Percentiles rank a stretch among this genome's conserved stretches.
Conservation (phyloP, 1,140 invertebrate genomes). For the Pseudomyrmex concolor region DNA sequence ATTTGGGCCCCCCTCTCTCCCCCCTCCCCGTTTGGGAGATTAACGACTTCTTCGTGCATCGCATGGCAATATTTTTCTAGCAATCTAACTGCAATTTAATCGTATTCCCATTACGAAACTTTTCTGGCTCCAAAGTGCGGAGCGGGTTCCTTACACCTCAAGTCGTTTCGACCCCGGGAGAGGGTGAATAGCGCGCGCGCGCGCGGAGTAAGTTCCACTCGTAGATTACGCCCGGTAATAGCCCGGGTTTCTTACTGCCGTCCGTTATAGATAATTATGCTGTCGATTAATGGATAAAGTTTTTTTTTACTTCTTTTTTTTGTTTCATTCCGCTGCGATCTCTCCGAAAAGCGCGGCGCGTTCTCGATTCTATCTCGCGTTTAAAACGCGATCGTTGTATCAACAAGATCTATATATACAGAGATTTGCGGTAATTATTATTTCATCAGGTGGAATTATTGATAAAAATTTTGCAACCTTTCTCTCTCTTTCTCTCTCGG, state of each 20-base stretch:
- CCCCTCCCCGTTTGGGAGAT: not conserved
- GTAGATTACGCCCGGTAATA: conserved; percentile 56
- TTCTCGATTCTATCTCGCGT: not conserved
- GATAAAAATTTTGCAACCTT: too few relatives aligned
- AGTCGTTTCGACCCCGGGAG: conserved; percentile 47
- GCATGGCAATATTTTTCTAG: conserved; percentile 60
- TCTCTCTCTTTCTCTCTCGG: not conserved
- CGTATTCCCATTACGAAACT: conserved; percentile 60
- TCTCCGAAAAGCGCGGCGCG: not conserved
- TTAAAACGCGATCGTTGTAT: too few relatives aligned
- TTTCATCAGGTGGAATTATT: not conserved
- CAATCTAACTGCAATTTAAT: conserved; percentile 60
- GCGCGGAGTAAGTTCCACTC: conserved; percentile 35
- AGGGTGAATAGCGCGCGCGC: not conserved
- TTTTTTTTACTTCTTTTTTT: too few relatives aligned
- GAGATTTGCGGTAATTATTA: not conserved
- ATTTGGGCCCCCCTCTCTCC: not conserved
- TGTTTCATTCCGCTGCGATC: too few relatives aligned
- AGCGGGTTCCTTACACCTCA: conserved; percentile 53
- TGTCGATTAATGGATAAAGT: conserved; percentile 30
- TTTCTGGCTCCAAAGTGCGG: conserved; percentile 54
- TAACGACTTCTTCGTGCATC: conserved; percentile 49
- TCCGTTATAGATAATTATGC: conserved; percentile 49
- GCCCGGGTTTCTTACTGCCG: conserved; percentile 34
- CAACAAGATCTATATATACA: too few relatives aligned